Evolutionary conservation across 2,888 invertebrate species (phyloP).

Genomic region (Nomada ruficornis): DNA sequence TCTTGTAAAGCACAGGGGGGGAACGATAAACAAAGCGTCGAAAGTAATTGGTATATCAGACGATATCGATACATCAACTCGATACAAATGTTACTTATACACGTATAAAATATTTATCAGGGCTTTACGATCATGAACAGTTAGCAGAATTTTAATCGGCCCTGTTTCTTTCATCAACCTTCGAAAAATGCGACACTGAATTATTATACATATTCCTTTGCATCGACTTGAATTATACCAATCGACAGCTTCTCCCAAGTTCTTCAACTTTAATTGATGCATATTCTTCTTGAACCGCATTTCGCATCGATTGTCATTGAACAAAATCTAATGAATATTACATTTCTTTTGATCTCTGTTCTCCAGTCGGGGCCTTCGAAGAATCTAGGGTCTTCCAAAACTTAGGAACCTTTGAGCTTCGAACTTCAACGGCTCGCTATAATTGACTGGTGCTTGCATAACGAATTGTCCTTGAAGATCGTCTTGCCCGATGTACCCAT

Average conservation of each 20-base stretch:
- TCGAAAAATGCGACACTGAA: not conserved
- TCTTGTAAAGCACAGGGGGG: no score
- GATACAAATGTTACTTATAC: no score
- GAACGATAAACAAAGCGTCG: not conserved
- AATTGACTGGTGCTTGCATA: constrained; percentile 54
- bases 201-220: constrained; percentile 9
- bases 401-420: not conserved
- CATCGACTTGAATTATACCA: not conserved
- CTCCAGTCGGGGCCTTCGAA: not conserved
- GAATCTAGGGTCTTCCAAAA: not conserved
- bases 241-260: constrained; percentile 15
- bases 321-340: constrained; percentile 28
- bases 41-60: not conserved
- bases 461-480: constrained; percentile 46
- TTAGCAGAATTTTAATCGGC: no score
- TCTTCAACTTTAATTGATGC: not conserved
- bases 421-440: constrained; percentile 16
- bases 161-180: not conserved
- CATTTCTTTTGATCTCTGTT: constrained; percentile 17
- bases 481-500: not conserved
- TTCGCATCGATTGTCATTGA: not conserved
- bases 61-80: not conserved
- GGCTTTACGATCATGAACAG: no score
- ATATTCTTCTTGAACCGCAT: not conserved
- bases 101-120: no score